Base-by-base conservation (phyloP, 2,113 vertebrate genomes). In the Strigops habroptila region DNA sequence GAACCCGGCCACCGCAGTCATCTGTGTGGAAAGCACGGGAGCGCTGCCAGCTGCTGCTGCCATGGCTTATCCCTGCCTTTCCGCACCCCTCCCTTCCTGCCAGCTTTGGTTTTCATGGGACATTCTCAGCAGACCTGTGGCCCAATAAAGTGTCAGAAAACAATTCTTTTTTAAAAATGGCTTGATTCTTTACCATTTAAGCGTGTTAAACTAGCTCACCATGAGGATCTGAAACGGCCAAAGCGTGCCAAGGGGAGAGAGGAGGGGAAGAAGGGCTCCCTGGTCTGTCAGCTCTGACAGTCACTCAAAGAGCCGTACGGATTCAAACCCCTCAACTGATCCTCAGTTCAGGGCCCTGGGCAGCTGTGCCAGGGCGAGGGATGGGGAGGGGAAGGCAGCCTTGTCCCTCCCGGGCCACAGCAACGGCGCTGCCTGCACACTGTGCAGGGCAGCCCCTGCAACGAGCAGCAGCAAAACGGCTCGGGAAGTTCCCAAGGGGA, bases 91-190 rank as follows among this genome's bases (percentile, higher is more conserved):
- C 37, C 57, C 35, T 25, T 55, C 44, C 67, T 31, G 27, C 10
- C 68, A 23, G 21, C 39, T 49, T 41, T 53, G 63, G 31, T 31
- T 69, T 57, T 22, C 33, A 3, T 10, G 49, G 60, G 33, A 10
- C 35, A 4, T 87, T n/a, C 22, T 19, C 41, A 5, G 10, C 46
- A 59, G 41, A 62, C 24, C 23, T 28, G 55, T 51, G 43, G 31
- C 31, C 91, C 31, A 35, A 37, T 68, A 19, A 82, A 70, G 37
- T 31, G 41, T 27, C n/a, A 49, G 14, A n/a, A 85, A 79, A 52
- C 0, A 0, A 33, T 24, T 30, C 0, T 41, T 85, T 28, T 28
- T 8, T 0, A 35, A 51, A 79, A 10, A 9, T 18, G 17, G 5
- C 14, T 18, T 13, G 43, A 62, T 57, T 75, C 0, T 39, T 82